These are phyloP conservation scores for Anhinga rufa DNA, from an alignment of 2,113 vertebrate genomes.

Conservation along the genomic window DNA sequence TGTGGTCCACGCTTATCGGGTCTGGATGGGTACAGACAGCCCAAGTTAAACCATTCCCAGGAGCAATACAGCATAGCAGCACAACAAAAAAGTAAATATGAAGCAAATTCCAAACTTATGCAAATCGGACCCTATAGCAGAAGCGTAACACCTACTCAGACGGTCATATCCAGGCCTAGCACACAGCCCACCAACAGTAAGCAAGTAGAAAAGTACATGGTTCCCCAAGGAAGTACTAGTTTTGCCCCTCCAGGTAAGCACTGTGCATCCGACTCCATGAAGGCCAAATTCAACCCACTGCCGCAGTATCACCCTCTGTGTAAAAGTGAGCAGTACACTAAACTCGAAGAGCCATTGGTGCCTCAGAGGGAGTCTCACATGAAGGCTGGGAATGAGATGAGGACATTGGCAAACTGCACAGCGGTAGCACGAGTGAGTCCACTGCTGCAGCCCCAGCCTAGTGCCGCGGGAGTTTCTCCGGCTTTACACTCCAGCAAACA, in stretches of 20 bases:
- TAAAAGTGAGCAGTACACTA: conserved; percentile 54
- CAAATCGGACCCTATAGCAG: conserved; percentile 67
- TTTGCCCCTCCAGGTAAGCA: conserved; percentile 80
- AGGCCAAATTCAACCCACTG: conserved; percentile 64
- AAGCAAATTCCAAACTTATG: conserved; percentile 69
- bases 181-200: conserved; percentile 58
- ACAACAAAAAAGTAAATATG: conserved; percentile 70
- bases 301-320: conserved; percentile 60
- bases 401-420: conserved; percentile 64
- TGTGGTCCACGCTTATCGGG: conserved; percentile 35
- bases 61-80: conserved; percentile 40
- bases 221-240: conserved; percentile 66
- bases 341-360: conserved; percentile 59
- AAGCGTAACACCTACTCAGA: conserved; percentile 58
- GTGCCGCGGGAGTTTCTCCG: conserved; percentile 20
- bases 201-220: conserved; percentile 69
- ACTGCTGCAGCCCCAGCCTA: conserved; percentile 52
- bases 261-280: conserved; percentile 68
- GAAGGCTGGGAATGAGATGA: conserved; percentile 64
- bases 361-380: conserved; percentile 66
- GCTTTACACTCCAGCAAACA: conserved; percentile 70
- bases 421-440: conserved; percentile 46
- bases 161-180: conserved; percentile 55
- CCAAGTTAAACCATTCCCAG: conserved; percentile 66
- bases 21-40: conserved; percentile 59